A percentile compares a stretch with the other conserved stretches of the same genome.
These are phyloP conservation scores for Drosophila persimilis DNA, from an alignment of 1,140 invertebrate species.

Conservation along the genomic window DNA sequence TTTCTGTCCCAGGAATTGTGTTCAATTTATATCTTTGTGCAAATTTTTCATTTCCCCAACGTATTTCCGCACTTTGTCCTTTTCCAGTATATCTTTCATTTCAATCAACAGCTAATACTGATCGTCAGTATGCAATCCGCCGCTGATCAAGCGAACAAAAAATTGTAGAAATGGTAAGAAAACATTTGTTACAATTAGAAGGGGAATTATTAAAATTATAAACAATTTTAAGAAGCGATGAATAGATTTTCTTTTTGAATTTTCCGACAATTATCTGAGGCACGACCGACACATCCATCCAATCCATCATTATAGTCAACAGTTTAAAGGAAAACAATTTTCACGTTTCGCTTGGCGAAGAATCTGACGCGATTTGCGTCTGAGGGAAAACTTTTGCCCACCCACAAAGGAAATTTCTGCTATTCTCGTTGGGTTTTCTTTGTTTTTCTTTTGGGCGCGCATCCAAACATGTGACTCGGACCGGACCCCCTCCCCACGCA, in stretches of 20 bases:
- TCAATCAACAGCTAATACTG: background rate
- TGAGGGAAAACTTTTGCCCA: slow-evolving; percentile 19
- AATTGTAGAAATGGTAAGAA: background rate
- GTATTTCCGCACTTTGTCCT: background rate
- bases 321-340: slow-evolving; percentile 28
- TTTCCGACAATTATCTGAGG: background rate
- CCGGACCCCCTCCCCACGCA: background rate
- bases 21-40: no score
- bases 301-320: slow-evolving; percentile 27
- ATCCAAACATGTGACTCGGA: slow-evolving; percentile 72
- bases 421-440: slow-evolving; percentile 17
- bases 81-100: background rate
- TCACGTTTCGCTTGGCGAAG: slow-evolving; percentile 22
- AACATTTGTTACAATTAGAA: background rate
- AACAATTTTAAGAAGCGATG: background rate
- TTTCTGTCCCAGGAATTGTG: no score
- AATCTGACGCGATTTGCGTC: slow-evolving; percentile 30
- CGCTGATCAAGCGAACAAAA: background rate
- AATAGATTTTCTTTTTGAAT: background rate
- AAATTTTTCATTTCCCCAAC: background rate
- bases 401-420: slow-evolving; percentile 32
- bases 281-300: background rate
- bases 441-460: slow-evolving; percentile 40
- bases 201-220: slow-evolving; percentile 12
- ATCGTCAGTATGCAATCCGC: background rate